Evolutionary conservation across 2,113 vertebrate genomes (phyloP), one percentile per base, ranked within the genome.

Genomic region (Tachuris rubrigastra): DNA sequence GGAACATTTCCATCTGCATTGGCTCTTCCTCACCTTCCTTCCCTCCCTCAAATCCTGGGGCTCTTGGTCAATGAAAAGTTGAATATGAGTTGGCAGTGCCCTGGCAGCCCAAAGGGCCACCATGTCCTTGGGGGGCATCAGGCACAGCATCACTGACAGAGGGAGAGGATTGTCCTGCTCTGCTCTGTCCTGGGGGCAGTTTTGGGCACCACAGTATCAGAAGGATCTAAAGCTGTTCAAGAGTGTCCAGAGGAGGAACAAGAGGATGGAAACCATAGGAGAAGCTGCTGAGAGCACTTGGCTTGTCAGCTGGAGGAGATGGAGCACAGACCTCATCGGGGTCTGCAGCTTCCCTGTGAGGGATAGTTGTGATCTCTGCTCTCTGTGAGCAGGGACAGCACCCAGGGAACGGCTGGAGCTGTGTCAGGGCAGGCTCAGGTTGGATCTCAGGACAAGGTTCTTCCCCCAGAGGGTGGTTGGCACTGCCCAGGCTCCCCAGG

Each of bases 401-500:
- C 30, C 63, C 21, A 44, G 41, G 30, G 41, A 53, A 39, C 0
- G 1, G 47, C 56, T 39, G 74, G n/a, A 71, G 85, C 47, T 55
- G 55, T 20, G 39, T 0, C 41, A 79, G 25, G 58, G 30, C 1
- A 67, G 35, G 35, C 0, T 55, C 0, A 56, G 30, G 10, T 0
- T 30, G 75, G 49, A 31, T 0, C 1, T 72, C 24, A 41, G 10
- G 55, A 0, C 21, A 69, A 69, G 55, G 19, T n/a, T 46, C 42
- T 56, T 66, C 15, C 19, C 33, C 35, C 60, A 58, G 35, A 49
- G 42, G 19, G 59, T 56, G 50, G 23, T 39, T 47, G 42, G 28
- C 83, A 86, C 62, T 76, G 62, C 11, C 9, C 47, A 55, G 65
- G 28, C 74, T 71, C 10, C 16, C n/a, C 39, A 55, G 56, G 41